phyloP scores from a whole-genome alignment of 2,113 vertebrate genomes.

The Romanogobio albipinnatus region DNA sequence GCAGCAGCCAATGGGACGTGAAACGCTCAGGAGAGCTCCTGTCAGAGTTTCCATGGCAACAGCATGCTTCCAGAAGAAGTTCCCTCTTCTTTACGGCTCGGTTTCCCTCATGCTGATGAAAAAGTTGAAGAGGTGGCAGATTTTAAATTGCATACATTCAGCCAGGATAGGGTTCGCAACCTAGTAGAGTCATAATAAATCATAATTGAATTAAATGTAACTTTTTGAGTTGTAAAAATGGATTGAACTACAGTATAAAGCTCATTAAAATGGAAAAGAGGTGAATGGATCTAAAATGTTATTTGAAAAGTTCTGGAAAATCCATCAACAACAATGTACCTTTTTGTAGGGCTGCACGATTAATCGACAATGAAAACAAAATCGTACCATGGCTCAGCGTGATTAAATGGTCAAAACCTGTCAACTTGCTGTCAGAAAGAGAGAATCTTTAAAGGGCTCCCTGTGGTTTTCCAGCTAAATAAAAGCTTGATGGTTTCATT shows the following conservation, averaged over 20 bases:
- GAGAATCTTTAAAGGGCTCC: not conserved
- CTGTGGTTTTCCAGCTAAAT: no score
- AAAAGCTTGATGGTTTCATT: no score
- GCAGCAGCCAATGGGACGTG: constrained; percentile 72
- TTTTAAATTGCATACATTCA: not conserved
- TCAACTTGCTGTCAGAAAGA: not conserved
- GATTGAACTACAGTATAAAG: not conserved
- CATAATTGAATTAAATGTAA: not conserved
- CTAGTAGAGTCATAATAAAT: not conserved
- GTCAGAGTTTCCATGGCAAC: constrained; percentile 77
- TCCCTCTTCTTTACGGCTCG: constrained; percentile 47
- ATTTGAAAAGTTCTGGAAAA: not conserved
- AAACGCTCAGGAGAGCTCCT: constrained; percentile 70
- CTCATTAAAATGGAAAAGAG: not conserved
- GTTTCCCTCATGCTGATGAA: constrained; percentile 33
- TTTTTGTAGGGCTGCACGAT: not conserved
- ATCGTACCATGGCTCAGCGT: no score
- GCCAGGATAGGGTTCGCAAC: not conserved
- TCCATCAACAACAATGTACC: not conserved
- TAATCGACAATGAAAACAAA: not conserved
- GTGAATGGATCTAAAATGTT: not conserved
- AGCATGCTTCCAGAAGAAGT: constrained; percentile 60
- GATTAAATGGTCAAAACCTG: no score
- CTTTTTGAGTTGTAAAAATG: not conserved
- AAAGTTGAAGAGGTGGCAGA: constrained; percentile 26